Percentiles rank a stretch among this genome's conserved stretches.
phyloP scores from a whole-genome alignment of 2,888 invertebrate species.

The Pyrochroa serraticornis region DNA sequence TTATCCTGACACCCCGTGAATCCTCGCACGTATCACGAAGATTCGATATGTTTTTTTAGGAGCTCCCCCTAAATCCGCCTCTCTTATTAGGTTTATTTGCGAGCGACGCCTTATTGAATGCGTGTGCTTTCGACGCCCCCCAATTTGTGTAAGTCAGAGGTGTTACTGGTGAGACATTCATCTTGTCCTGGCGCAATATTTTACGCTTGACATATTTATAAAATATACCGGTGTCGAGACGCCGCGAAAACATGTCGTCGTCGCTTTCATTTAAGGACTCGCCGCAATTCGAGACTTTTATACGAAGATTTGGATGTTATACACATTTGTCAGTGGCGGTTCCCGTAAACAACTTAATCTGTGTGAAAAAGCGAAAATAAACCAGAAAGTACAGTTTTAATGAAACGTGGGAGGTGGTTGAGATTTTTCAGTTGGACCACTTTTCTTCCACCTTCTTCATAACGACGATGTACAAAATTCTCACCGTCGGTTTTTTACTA shows the following conservation, averaged over 20 bases:
- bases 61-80: neutral
- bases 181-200: constrained; percentile 26
- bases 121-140: constrained; percentile 26
- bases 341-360: too few relatives aligned
- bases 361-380: too few relatives aligned
- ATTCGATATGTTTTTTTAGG: neutral
- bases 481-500: too few relatives aligned
- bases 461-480: too few relatives aligned
- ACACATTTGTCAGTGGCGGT: too few relatives aligned
- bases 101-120: constrained; percentile 17
- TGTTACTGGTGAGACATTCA: constrained; percentile 25
- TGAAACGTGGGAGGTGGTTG: too few relatives aligned
- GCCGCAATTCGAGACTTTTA: neutral
- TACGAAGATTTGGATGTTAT: neutral
- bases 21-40: neutral
- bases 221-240: constrained; percentile 29
- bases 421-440: too few relatives aligned
- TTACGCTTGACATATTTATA: constrained; percentile 36
- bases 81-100: constrained; percentile 19
- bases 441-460: too few relatives aligned
- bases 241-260: constrained; percentile 11
- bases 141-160: constrained; percentile 33
- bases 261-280: constrained; percentile 1
- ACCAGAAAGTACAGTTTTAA: too few relatives aligned
- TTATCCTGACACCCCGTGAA: neutral